A percentile compares a stretch with the other conserved stretches of the same genome.
Evolutionary conservation across 2,113 vertebrate species (phyloP).

Genomic region (Toxostoma redivivum): DNA sequence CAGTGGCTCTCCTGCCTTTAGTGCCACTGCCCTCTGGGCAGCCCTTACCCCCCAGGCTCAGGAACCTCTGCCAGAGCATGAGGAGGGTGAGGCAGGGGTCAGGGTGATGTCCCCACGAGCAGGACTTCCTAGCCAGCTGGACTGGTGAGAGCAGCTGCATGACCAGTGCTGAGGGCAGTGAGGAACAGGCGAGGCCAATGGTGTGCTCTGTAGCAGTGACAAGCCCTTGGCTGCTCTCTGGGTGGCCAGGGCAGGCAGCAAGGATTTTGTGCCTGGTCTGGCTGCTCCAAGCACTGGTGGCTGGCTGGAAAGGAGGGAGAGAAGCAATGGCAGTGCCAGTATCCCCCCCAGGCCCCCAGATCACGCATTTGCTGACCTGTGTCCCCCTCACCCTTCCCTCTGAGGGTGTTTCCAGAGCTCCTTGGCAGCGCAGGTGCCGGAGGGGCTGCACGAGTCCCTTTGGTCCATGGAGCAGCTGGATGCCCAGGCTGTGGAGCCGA

Average conservation of each 20-base stretch:
- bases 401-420: background rate
- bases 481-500: background rate
- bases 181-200: background rate
- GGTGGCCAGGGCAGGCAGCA: background rate
- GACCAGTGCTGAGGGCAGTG: background rate
- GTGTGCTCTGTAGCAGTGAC: background rate
- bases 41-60: background rate
- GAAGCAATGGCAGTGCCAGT: background rate
- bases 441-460: background rate
- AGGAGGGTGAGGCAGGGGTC: background rate
- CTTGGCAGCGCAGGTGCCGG: fast-evolving
- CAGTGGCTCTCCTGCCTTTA: background rate
- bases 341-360: background rate
- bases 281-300: background rate
- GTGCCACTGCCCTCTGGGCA: background rate
- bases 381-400: fast-evolving
- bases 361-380: fast-evolving
- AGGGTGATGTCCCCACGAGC: background rate
- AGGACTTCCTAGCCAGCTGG: background rate
- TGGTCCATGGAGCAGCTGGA: background rate
- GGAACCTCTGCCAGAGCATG: background rate
- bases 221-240: background rate
- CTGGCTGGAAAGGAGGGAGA: background rate
- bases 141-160: background rate
- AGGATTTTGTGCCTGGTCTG: background rate